Base-by-base conservation (phyloP, 2,797 vertebrate genomes). In the Ctenochaetus hawaiiensis region DNA sequence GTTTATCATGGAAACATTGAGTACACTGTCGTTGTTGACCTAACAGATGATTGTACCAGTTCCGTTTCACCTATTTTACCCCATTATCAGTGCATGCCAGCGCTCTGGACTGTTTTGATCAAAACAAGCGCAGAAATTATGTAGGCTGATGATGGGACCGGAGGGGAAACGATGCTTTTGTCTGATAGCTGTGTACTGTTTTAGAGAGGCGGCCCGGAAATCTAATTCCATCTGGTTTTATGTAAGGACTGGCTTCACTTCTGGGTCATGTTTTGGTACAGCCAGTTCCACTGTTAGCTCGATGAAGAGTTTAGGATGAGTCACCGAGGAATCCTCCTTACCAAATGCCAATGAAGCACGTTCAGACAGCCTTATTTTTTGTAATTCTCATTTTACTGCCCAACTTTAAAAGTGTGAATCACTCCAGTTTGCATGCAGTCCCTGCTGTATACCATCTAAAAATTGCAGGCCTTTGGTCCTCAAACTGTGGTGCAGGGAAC, bases 181-280 rank as follows among this genome's bases (percentile, higher is more conserved):
- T 81, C 65, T 47, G 13, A 26, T n/a, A n/a, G 47, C 37, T 77
- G 44, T 57, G 54, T 18, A 3, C 7, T 23, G 23, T 63, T 68
- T 84, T 41, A 18, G 20, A 45, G 75, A 43, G 66, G 85, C 72
- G 74, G 84, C 70, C 80, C 76, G 75, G 72, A 72, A 69, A 82
- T 82, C 68, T 54, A 47, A 49, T 37, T 83, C 63, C 70, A 17
- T 69, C 17, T 45, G 48, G 75, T 63, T 86, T 90, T 90, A 86
- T 78, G 74, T 89, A 88, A 92, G 80, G 75, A 75, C 83, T 49
- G 48, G 37, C 80, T 76, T 72, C 82, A 75, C 81, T 89, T 89
- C 73, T 89, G 89, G 90, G 87, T 92, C 89, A 83, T 93, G 89
- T 91, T 93, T 89, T 91, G 81, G 88, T 87, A 91, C 91, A 91